phyloP scores from a whole-genome alignment of 35 echinoderm and acorn worm genomes.

The Apostichopus parvimensis region DNA sequence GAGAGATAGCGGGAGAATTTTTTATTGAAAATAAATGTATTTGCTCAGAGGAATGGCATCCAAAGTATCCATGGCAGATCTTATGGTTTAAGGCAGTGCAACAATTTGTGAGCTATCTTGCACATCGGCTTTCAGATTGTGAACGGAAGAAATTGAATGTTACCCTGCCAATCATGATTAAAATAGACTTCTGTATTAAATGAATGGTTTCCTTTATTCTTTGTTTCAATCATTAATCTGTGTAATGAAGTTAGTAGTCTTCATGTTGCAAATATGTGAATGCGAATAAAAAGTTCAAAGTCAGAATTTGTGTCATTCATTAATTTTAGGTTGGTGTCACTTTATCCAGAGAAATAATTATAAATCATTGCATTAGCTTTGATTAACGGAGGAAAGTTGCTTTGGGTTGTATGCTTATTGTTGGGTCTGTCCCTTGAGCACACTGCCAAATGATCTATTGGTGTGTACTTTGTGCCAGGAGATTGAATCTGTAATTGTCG shows the following conservation, averaged over 20 bases:
- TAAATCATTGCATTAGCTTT: too few relatives aligned
- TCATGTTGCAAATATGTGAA: slow-evolving; percentile 22
- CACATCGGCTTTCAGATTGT: not conserved
- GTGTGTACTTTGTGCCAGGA: too few relatives aligned
- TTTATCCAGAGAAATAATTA: too few relatives aligned
- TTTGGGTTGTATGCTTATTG: too few relatives aligned
- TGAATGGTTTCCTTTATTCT: slow-evolving; percentile 17
- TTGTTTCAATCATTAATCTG: slow-evolving; percentile 19
- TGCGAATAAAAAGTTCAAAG: slow-evolving; percentile 18
- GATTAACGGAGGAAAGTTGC: too few relatives aligned
- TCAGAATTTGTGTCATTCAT: not conserved
- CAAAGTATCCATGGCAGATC: not conserved
- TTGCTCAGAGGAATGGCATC: not conserved
- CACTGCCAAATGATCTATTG: too few relatives aligned
- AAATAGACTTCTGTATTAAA: not conserved
- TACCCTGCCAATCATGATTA: not conserved
- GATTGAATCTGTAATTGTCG: too few relatives aligned
- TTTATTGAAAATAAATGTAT: not conserved
- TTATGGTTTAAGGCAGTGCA: not conserved
- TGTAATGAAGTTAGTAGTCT: slow-evolving; percentile 15
- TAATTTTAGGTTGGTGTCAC: too few relatives aligned
- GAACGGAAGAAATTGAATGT: not conserved
- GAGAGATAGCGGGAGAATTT: not conserved
- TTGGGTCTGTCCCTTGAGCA: too few relatives aligned
- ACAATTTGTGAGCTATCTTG: not conserved